Conservation (phyloP, 2,888 invertebrate species). For the Andrena bicolor region DNA sequence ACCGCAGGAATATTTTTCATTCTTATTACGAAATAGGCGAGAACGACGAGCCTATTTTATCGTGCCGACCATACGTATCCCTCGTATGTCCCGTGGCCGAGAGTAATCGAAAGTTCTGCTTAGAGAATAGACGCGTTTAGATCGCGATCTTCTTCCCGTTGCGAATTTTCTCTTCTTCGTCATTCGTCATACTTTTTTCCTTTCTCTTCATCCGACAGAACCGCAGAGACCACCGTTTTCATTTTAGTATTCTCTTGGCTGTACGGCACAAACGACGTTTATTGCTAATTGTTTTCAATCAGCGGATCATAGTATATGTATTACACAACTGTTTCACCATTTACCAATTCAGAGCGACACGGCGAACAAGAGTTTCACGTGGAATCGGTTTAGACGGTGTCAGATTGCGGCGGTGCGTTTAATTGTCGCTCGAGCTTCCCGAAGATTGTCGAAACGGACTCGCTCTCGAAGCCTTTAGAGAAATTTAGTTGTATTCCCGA, state of each 20-base stretch:
- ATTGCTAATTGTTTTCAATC: constrained; percentile 60
- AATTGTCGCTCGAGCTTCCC: constrained; percentile 13
- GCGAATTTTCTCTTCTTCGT: neutral
- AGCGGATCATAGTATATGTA: constrained; percentile 40
- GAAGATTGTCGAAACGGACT: constrained; percentile 38
- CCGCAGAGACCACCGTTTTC: neutral
- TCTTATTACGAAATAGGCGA: constrained; percentile 38
- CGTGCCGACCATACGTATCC: constrained; percentile 38
- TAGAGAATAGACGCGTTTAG: neutral
- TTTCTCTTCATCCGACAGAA: neutral
- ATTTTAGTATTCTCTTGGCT: constrained; percentile 45
- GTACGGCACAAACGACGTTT: constrained; percentile 48
- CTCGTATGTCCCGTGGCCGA: constrained; percentile 47
- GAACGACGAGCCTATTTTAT: constrained; percentile 53
- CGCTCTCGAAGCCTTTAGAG: constrained; percentile 14
- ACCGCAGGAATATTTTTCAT: constrained; percentile 63
- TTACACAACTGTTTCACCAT: constrained; percentile 36
- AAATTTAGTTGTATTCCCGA: constrained; percentile 21
- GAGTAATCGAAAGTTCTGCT: constrained; percentile 38
- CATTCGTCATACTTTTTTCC: neutral
- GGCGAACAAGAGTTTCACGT: constrained; percentile 11
- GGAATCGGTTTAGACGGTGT: constrained; percentile 14
- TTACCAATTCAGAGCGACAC: constrained; percentile 27
- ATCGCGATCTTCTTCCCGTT: constrained; percentile 17
- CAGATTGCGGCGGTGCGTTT: constrained; percentile 13